Evolutionary conservation across 2,888 invertebrate genomes (phyloP), one percentile per base, ranked within the genome.

Genomic region (Tanypteryx hageni): DNA sequence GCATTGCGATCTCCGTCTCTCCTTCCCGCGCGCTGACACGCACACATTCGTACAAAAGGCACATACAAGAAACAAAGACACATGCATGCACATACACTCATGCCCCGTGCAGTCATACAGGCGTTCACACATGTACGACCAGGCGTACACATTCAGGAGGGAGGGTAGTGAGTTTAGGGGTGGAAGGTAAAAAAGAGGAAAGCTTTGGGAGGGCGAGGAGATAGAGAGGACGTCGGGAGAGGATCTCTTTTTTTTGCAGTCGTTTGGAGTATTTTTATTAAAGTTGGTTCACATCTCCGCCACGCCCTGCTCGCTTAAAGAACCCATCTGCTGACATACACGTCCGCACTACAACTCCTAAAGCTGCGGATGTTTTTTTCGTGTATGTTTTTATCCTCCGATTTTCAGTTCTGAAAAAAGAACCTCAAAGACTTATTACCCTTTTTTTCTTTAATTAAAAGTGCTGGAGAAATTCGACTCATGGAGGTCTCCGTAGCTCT

Each of bases 321-420:
- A 27, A 76, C 76, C 76, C 76, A 76, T 76, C 76, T 27, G 76
- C 76, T 76, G 76, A 76, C 76, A 76, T 76, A 27, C 76, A 76
- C 76, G 76, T 76, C 76, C 76, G 22, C 22, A 22, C 22, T 27
- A 76, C 76, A 76, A 22, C 76, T 76, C 22, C 18, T 61, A 76
- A 76, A 27, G 27, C 16, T 22, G 13, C 9, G 22, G 76, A 64
- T 18, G 68, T 68, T 22, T 27, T 27, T 76, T 76, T 13, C 13
- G 76, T 76, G 13, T 13, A 22, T 9, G 22, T 27, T 11, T 22
- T 68, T 76, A 27, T 76, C 27, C 27, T 22, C 76, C 76, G 13
- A 10, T 13, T 27, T 13, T 13, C 0, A 22, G 7, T 22, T 22
- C 7, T 68, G 68, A 11, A 76, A 76, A 76, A 76, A 27, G 44